These are phyloP conservation scores for Sycon ciliatum DNA, from an alignment of 37 sponge, comb jelly and placozoan species.

Conservation along the genomic window DNA sequence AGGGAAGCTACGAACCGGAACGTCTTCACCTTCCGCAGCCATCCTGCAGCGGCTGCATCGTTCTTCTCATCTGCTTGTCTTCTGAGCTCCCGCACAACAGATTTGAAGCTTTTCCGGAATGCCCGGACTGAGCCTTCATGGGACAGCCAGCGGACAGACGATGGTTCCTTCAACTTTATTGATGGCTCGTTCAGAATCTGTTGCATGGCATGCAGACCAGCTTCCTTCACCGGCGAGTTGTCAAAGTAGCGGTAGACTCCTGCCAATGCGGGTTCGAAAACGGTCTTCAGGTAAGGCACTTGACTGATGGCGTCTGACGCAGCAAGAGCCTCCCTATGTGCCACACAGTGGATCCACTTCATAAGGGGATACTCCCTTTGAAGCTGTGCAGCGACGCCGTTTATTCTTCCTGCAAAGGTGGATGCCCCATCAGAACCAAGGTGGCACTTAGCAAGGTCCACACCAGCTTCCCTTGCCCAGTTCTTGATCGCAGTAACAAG, in stretches of 20 bases:
- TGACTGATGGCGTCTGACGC: background rate
- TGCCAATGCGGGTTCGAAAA: background rate
- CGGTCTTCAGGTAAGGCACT: conserved; percentile 12
- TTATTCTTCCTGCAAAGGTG: background rate
- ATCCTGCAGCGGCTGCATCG: background rate
- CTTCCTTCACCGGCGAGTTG: background rate
- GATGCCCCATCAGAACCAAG: background rate
- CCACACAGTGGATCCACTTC: background rate
- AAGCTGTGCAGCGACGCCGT: background rate
- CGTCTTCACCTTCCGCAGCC: background rate
- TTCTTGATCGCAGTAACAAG: background rate
- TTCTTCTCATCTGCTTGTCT: background rate
- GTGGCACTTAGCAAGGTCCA: background rate
- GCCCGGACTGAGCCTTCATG: background rate
- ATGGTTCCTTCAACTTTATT: background rate
- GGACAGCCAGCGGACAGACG: background rate
- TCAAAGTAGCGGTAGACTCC: background rate
- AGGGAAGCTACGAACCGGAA: background rate
- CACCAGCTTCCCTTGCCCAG: background rate
- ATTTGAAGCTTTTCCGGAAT: background rate
- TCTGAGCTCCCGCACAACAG: background rate
- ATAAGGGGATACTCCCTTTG: background rate
- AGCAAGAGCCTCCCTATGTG: background rate
- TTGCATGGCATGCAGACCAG: conserved; percentile 11
- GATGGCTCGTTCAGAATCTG: background rate